Evolutionary conservation across 2,113 vertebrate genomes (phyloP).

Genomic region (Oreochromis tanganicae): DNA sequence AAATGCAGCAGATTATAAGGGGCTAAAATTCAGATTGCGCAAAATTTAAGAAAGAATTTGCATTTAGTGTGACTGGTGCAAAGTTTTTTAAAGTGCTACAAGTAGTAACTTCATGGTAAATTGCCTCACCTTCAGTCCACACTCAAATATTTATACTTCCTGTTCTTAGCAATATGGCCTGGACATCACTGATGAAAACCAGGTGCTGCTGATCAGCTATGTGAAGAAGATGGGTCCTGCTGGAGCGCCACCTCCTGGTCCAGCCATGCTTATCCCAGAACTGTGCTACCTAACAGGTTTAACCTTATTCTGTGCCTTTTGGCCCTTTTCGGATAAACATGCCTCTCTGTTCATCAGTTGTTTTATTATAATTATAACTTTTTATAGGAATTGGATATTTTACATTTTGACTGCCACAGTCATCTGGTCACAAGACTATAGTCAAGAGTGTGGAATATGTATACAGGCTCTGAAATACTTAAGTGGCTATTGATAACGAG

Average conservation of each 20-base stretch:
- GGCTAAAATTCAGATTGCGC: background rate
- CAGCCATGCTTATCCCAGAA: slow-evolving; percentile 85
- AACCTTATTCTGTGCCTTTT: background rate
- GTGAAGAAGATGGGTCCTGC: slow-evolving; percentile 68
- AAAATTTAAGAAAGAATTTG: background rate
- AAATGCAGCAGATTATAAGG: background rate
- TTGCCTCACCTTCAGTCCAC: background rate
- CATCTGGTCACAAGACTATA: background rate
- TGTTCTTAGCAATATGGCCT: slow-evolving; percentile 82
- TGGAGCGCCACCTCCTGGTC: slow-evolving; percentile 65
- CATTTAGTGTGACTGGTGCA: background rate
- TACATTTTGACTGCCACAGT: background rate
- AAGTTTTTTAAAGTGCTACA: background rate
- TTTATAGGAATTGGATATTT: background rate
- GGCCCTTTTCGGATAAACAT: background rate
- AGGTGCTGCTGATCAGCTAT: slow-evolving; percentile 84
- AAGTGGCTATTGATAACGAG: background rate
- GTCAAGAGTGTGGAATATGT: background rate
- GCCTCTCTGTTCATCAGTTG: background rate
- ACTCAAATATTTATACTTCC: background rate
- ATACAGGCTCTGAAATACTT: background rate
- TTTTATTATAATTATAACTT: background rate
- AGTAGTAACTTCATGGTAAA: background rate
- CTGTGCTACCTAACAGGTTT: slow-evolving; percentile 91
- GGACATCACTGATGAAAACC: slow-evolving; percentile 81